phyloP scores from a whole-genome alignment of 1,140 invertebrate genomes.

The Wasmannia auropunctata region DNA sequence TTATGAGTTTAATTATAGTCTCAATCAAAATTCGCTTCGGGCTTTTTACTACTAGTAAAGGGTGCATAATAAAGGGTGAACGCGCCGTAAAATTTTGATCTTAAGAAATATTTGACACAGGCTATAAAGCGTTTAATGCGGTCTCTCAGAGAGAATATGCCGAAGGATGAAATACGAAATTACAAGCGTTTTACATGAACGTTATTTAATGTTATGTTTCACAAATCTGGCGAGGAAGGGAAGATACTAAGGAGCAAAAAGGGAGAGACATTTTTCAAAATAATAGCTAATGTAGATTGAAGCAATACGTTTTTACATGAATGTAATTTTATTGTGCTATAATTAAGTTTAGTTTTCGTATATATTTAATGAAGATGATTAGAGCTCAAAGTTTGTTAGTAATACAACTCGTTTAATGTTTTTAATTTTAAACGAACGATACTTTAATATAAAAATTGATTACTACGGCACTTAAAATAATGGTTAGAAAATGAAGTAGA shows the following conservation, averaged over 20 bases:
- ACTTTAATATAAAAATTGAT: neutral
- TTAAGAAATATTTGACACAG: conserved; percentile 50
- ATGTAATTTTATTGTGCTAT: neutral
- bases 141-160: conserved; percentile 57
- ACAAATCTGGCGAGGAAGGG: neutral
- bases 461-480: neutral
- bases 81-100: conserved; percentile 2
- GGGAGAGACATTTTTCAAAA: neutral
- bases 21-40: neutral
- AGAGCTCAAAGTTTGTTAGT: neutral
- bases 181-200: conserved; percentile 56
- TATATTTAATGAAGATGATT: neutral
- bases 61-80: neutral
- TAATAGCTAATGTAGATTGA: neutral
- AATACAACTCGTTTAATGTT: neutral
- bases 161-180: conserved; percentile 55
- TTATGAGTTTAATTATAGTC: neutral
- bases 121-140: conserved; percentile 52
- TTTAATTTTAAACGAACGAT: neutral
- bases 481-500: neutral
- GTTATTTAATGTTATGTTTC: conserved; percentile 52
- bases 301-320: neutral
- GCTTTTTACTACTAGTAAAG: neutral
- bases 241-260: neutral
- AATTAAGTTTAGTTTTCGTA: neutral